These are phyloP conservation scores for Drosophila equinoxialis DNA, from an alignment of 1,140 invertebrate genomes.

Conservation along the genomic window DNA sequence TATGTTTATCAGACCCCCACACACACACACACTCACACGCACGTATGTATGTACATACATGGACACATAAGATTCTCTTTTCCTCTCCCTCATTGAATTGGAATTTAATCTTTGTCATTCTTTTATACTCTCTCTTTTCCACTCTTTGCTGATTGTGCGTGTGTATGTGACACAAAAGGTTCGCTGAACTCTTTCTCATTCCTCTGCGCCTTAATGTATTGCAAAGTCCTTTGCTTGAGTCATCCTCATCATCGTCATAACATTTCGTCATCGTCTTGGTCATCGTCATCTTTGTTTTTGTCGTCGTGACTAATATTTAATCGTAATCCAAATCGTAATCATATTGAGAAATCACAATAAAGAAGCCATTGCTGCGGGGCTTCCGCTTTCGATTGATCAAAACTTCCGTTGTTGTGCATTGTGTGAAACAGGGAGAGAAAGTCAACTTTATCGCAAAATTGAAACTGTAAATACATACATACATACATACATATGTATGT, in stretches of 20 bases:
- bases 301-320: slow-evolving; percentile 1
- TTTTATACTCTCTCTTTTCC: background rate
- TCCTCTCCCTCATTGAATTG: slow-evolving; percentile 49
- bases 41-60: background rate
- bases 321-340: background rate
- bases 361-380: background rate
- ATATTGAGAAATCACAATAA: no score
- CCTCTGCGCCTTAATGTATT: background rate
- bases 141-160: background rate
- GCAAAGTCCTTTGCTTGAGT: background rate
- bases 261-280: background rate
- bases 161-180: slow-evolving; percentile 36
- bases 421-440: background rate
- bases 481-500: no score
- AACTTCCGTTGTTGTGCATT: background rate
- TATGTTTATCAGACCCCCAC: slow-evolving; percentile 28
- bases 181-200: slow-evolving; percentile 63
- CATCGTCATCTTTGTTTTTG: background rate
- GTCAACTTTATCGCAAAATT: background rate
- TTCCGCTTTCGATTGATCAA: background rate
- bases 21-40: background rate
- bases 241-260: background rate
- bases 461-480: background rate
- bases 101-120: slow-evolving; percentile 62
- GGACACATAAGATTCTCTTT: background rate